phyloP scores from a whole-genome alignment of 1,140 invertebrate species.

The Lucilia cuprina region DNA sequence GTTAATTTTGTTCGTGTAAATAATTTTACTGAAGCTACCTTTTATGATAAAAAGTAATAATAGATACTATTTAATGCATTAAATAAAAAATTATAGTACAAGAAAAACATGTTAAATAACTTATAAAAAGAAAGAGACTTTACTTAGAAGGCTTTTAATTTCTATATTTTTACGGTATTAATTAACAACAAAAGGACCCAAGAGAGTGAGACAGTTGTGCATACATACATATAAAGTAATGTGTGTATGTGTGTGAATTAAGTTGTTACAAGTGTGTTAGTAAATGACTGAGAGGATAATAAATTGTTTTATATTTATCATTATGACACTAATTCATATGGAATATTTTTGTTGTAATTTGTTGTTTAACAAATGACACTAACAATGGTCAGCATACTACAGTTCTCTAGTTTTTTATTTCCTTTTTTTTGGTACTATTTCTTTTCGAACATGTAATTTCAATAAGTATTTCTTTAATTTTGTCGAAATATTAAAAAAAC shows the following conservation, averaged over 20 bases:
- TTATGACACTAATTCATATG: slow-evolving; percentile 21
- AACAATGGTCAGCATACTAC: slow-evolving; percentile 21
- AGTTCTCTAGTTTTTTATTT: not conserved
- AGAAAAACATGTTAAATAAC: not conserved
- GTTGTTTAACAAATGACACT: not conserved
- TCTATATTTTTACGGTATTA: not conserved
- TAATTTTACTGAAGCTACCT: not conserved
- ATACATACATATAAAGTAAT: not conserved
- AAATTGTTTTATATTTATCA: slow-evolving; percentile 27
- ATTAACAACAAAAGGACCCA: not conserved
- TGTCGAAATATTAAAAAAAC: not conserved
- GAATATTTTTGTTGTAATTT: not conserved
- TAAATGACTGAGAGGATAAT: not conserved
- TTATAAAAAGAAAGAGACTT: not conserved
- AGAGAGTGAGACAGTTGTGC: not conserved
- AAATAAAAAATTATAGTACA: not conserved
- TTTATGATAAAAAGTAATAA: too few relatives aligned
- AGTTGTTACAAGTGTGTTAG: not conserved
- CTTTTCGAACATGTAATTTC: not conserved
- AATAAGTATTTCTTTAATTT: not conserved
- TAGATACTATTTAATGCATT: not conserved
- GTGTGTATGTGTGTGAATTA: not conserved
- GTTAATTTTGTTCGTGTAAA: not conserved
- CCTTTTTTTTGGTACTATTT: not conserved
- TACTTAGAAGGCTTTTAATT: not conserved